Percentiles rank a stretch among this genome's conserved stretches.
These are phyloP conservation scores for Leucoraja ocellata DNA, from an alignment of 2,797 vertebrate genomes.

Conservation along the genomic window DNA sequence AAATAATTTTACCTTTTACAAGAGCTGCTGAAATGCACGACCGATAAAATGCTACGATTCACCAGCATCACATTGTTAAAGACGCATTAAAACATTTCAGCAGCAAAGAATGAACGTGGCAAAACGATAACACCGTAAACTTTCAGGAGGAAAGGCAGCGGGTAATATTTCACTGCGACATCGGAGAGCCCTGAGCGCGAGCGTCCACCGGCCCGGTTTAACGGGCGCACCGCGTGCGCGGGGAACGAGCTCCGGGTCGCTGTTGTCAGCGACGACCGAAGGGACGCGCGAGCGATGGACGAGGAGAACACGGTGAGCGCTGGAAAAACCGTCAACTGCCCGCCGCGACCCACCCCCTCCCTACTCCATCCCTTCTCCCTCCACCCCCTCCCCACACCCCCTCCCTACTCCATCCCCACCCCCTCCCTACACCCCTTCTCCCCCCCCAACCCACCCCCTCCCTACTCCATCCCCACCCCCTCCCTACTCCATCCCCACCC, in stretches of 20 bases:
- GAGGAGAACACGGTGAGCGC: slow-evolving; percentile 47
- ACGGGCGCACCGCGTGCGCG: background rate
- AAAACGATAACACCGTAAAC: background rate
- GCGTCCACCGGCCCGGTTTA: background rate
- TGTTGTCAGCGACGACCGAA: background rate
- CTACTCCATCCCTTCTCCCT: too few species aligned
- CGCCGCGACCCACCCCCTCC: background rate
- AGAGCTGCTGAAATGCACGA: background rate
- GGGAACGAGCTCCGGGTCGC: background rate
- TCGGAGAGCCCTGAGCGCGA: background rate
- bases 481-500: too few species aligned
- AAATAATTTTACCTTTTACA: background rate
- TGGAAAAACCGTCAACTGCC: fast-evolving
- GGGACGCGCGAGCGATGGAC: slow-evolving; percentile 43
- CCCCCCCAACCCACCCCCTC: too few species aligned
- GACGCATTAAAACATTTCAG: background rate
- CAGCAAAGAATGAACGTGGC: background rate
- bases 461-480: too few species aligned
- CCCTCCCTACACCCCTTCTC: too few species aligned
- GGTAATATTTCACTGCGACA: background rate
- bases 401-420: too few species aligned
- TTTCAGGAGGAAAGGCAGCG: background rate
- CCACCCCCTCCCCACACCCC: too few species aligned
- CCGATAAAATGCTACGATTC: background rate
- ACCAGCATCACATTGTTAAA: background rate